Evolutionary conservation across 2,888 invertebrate genomes (phyloP).

Genomic region (Brachylomia viminalis): DNA sequence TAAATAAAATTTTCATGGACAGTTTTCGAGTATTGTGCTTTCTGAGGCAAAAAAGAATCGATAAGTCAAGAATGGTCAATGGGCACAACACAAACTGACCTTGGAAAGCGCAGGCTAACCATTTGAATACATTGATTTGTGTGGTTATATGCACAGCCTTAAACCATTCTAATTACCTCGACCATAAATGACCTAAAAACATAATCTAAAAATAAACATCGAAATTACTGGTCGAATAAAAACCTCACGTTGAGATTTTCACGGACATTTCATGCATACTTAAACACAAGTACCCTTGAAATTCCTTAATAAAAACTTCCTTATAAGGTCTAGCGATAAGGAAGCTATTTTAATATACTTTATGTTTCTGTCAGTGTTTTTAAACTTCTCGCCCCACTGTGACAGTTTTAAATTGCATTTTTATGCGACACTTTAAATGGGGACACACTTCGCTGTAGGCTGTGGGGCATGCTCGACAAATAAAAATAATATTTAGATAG

Average conservation of each 20-base stretch:
- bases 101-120: neutral
- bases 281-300: conserved; percentile 22
- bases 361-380: conserved; percentile 60
- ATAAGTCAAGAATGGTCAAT: neutral
- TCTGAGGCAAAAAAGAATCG: neutral
- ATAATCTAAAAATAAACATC: conserved; percentile 10
- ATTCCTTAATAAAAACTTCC: conserved; percentile 38
- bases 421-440: conserved; percentile 63
- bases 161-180: neutral
- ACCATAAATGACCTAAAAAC: neutral
- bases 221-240: neutral
- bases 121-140: neutral
- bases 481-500: conserved; percentile 16
- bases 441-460: conserved; percentile 50
- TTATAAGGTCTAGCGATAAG: conserved; percentile 43
- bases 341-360: conserved; percentile 62
- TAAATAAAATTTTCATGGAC: neutral
- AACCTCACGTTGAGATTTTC: neutral
- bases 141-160: too few relatives aligned
- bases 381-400: conserved; percentile 61
- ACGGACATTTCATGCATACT: conserved; percentile 11
- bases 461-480: conserved; percentile 37
- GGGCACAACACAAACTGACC: neutral
- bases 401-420: conserved; percentile 69
- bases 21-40: neutral